Base-by-base conservation (phyloP, 2,113 vertebrate species). In the Phasianus colchicus region DNA sequence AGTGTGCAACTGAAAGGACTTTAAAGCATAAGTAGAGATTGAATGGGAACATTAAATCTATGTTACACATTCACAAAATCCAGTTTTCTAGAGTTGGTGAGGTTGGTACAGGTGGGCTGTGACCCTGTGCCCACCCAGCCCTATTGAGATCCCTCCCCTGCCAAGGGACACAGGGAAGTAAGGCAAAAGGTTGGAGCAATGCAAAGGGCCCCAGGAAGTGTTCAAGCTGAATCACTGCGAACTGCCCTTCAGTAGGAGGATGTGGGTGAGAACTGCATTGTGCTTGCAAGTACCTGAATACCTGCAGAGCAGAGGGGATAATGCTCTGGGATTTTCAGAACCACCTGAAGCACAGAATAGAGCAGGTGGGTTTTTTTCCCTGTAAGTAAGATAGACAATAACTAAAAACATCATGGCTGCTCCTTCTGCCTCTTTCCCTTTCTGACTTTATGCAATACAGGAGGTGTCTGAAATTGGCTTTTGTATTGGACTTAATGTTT, bases 341-440 rank as follows among this genome's bases (percentile, higher is more conserved):
- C 17, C 3, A 2, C 4, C 19, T 0, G 3, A 45, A 64, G 30
- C 8, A 45, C 24, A 32, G 60, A 50, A 47, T n/a, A 11, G 19
- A 16, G 27, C 0, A 1, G 14, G 13, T 65, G 17, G 22, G 50
- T 11, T 30, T 52, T 30, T 65, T 34, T 13, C 70, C 21, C 42
- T 90, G 1, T 18, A 45, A 79, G 11, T 10, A 38, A 29, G 13
- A 67, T 24, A 66, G 57, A 30, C 30, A 79, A 19, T 27, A 5
- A 3, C 0, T 11, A 43, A 60, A 38, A 50, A 82, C n/a, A 9
- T 1, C 3, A 2, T 3, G 1, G 29, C 13, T 69, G 32, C 48
- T 52, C 32, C 8, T 69, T 63, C 77, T 9, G 5, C 43, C 54
- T 52, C n/a, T 83, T 83, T 61, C 17, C n/a, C 32, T 81, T 29